phyloP scores from a whole-genome alignment of 2,113 vertebrate species.

The Scomber scombrus region DNA sequence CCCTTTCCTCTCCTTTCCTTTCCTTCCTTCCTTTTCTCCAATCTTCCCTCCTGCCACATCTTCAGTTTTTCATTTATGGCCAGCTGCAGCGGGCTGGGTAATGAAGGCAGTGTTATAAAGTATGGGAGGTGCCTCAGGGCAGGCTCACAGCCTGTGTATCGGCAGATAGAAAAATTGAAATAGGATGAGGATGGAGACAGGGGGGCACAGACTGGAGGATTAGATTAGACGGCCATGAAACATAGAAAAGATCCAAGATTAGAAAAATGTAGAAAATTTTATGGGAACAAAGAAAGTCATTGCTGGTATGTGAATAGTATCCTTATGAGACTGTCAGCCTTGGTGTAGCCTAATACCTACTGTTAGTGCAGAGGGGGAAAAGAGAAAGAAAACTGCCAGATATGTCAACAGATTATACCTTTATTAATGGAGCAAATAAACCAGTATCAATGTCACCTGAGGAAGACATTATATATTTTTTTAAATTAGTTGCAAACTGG shows the following conservation, averaged over 20 bases:
- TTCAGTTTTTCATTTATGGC: conserved; percentile 76
- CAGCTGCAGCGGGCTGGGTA: conserved; percentile 61
- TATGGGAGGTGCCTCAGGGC: conserved; percentile 67
- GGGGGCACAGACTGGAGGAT: conserved; percentile 54
- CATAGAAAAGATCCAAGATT: conserved; percentile 59
- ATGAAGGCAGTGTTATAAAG: conserved; percentile 75
- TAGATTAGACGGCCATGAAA: conserved; percentile 65
- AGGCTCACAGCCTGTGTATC: conserved; percentile 55
- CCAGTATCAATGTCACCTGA: background rate
- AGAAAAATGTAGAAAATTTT: conserved; percentile 47
- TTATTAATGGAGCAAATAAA: conserved; percentile 26
- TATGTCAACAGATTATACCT: conserved; percentile 8
- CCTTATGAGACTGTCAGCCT: background rate
- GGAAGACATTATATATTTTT: conserved; percentile 15
- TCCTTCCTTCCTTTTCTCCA: conserved; percentile 30
- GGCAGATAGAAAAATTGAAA: conserved; percentile 66
- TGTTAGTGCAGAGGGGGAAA: background rate
- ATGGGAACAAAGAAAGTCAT: conserved; percentile 20
- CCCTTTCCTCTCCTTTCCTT: conserved; percentile 40
- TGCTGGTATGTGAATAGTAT: conserved; percentile 9
- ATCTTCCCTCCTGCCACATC: conserved; percentile 40
- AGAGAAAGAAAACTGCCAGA: background rate
- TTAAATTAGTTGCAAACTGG: background rate
- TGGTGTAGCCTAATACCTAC: background rate
- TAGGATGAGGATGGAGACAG: conserved; percentile 55